Evolutionary conservation across 2,888 invertebrate genomes (phyloP), one percentile per base, ranked within the genome.

Genomic region (Netelia inedita): DNA sequence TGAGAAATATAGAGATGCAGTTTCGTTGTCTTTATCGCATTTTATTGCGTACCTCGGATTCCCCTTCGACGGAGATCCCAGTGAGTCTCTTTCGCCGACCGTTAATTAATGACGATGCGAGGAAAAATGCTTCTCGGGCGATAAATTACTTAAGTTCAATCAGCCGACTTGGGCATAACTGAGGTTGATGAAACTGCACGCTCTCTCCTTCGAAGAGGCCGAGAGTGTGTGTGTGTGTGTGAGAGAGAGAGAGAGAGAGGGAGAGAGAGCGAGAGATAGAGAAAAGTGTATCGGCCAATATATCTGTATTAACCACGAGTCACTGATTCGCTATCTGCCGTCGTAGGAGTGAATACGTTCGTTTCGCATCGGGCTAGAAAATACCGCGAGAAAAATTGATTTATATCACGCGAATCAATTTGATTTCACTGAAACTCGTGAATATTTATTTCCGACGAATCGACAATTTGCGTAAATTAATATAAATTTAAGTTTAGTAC

Each of bases 131-230:
- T 79, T 73, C 72, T 61, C 78, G 74, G 78, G 85, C 86, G 83
- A 88, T 88, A 88, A 88, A 88, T 88, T 86, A 88, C 87, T 88
- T 87, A 86, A 88, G 87, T 87, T 87, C 87, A 88, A 88, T 88
- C 88, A 87, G 85, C 72, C 82, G 82, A 83, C 76, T 85, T 85
- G 78, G 85, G 80, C 82, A 82, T 82, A 83, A 85, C 83, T 83
- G 83, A 87, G 85, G 82, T 85, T 87, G 83, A 87, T 85, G 83
- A 82, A 83, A 86, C 79, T 75, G 76, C 72, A n/a, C 71, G 50
- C 79, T 71, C 3, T 68, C 66, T 72, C 69, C 46, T 61, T 78
- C 43, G 16, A 16, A 28, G 57, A 57, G 6, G 28, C n/a, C 3
- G n/a, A 55, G n/a, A n/a, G n/a, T n/a, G n/a, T n/a, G n/a, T n/a